phyloP scores from a whole-genome alignment of 2,888 invertebrate species.

The Drosophila atroscutellata region DNA sequence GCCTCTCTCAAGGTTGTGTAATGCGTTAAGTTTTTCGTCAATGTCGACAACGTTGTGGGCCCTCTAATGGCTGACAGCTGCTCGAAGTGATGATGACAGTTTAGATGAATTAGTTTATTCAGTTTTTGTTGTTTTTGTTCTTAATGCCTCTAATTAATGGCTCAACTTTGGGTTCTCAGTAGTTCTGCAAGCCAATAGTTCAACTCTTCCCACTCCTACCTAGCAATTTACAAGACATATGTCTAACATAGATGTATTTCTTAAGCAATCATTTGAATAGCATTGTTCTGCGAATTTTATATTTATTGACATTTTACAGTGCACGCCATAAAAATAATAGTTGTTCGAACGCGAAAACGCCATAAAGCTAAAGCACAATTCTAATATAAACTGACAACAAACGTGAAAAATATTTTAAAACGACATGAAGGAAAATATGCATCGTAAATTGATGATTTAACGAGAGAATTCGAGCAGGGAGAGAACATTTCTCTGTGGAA shows the following conservation, averaged over 20 bases:
- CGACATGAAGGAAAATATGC: neutral
- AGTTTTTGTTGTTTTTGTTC: slow-evolving; percentile 36
- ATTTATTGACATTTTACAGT: slow-evolving; percentile 60
- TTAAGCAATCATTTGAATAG: slow-evolving; percentile 29
- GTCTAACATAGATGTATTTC: slow-evolving; percentile 11
- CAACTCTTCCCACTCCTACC: neutral
- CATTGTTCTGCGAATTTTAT: slow-evolving; percentile 15
- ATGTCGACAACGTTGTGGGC: slow-evolving; percentile 49
- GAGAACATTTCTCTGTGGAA: neutral
- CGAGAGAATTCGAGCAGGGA: neutral
- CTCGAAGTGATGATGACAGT: slow-evolving; percentile 81
- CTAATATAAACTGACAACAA: slow-evolving; percentile 55
- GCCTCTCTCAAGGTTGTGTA: slow-evolving; percentile 48
- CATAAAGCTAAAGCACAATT: slow-evolving; percentile 4
- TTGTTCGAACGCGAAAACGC: slow-evolving; percentile 16
- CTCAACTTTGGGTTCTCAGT: slow-evolving; percentile 24
- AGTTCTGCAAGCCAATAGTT: slow-evolving; percentile 1
- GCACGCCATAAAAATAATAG: slow-evolving; percentile 58
- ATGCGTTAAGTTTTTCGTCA: slow-evolving; percentile 77
- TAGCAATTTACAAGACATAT: slow-evolving; percentile 7
- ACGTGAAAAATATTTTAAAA: slow-evolving; percentile 45
- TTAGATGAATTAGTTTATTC: slow-evolving; percentile 78
- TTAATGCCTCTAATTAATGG: slow-evolving; percentile 78
- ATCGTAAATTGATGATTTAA: slow-evolving; percentile 27
- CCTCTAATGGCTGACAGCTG: slow-evolving; percentile 77